Conservation (phyloP, 2,113 vertebrate genomes). For the Pelobates fuscus region DNA sequence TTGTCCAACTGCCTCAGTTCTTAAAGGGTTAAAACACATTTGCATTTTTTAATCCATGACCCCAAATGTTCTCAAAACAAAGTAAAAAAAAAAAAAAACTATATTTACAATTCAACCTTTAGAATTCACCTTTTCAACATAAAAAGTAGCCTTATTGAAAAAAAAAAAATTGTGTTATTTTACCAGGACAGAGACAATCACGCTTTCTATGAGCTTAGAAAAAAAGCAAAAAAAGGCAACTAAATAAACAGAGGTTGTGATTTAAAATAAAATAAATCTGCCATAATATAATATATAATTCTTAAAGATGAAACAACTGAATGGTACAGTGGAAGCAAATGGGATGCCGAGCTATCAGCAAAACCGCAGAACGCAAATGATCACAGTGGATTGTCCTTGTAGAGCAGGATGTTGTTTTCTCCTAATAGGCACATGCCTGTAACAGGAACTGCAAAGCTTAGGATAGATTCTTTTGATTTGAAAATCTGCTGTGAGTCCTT, state of each 20-base stretch:
- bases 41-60: no score
- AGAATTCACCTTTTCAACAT: no score
- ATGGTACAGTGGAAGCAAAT: slow-evolving; percentile 8
- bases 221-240: not conserved
- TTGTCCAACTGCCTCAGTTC: no score
- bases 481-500: slow-evolving; percentile 45
- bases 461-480: slow-evolving; percentile 43
- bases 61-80: no score
- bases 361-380: slow-evolving; percentile 18
- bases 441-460: slow-evolving; percentile 13
- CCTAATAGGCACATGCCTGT: slow-evolving; percentile 40
- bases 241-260: slow-evolving; percentile 22
- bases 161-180: no score
- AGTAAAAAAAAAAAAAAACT: no score
- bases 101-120: no score
- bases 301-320: slow-evolving; percentile 6
- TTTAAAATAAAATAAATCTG: slow-evolving; percentile 12
- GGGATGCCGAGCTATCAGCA: not conserved
- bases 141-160: no score
- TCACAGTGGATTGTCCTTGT: slow-evolving; percentile 26
- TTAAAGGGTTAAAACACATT: no score
- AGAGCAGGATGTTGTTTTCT: slow-evolving; percentile 31
- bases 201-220: not conserved
- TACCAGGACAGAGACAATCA: not conserved
- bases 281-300: slow-evolving; percentile 15